phyloP scores from a whole-genome alignment of 2,113 vertebrate species.

The Mandrillus leucophaeus region DNA sequence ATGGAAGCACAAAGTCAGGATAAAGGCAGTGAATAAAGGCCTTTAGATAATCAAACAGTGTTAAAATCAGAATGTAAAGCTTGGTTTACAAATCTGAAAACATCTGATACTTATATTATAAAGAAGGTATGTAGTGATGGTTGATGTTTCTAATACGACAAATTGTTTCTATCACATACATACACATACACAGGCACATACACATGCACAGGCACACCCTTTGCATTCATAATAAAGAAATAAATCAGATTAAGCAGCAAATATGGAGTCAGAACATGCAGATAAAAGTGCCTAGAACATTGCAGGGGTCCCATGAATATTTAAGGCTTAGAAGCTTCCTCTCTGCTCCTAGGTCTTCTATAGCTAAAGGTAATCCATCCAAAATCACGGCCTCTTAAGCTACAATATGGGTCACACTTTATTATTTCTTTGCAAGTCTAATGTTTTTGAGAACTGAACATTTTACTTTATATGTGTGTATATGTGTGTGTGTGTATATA shows the following conservation, averaged over 20 bases:
- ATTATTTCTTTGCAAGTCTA: not conserved
- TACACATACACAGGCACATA: not conserved
- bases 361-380: not conserved
- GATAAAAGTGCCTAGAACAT: not conserved
- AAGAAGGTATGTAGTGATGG: not conserved
- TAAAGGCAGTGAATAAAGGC: not conserved
- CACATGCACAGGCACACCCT: not conserved
- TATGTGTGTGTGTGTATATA: too few relatives aligned
- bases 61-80: not conserved
- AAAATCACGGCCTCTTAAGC: not conserved
- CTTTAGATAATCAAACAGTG: not conserved
- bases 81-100: not conserved
- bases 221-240: not conserved
- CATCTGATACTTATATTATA: not conserved
- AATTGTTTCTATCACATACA: not conserved
- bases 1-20: not conserved
- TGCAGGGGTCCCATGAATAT: too few relatives aligned
- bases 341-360: not conserved
- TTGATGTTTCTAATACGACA: not conserved
- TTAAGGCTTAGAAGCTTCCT: not conserved
- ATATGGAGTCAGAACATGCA: not conserved
- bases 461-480: not conserved
- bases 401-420: not conserved
- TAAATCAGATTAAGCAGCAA: not conserved
- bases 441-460: not conserved